Evolutionary conservation across 2,797 vertebrate genomes (phyloP).

Genomic region (Pipistrellus pipistrellus): DNA sequence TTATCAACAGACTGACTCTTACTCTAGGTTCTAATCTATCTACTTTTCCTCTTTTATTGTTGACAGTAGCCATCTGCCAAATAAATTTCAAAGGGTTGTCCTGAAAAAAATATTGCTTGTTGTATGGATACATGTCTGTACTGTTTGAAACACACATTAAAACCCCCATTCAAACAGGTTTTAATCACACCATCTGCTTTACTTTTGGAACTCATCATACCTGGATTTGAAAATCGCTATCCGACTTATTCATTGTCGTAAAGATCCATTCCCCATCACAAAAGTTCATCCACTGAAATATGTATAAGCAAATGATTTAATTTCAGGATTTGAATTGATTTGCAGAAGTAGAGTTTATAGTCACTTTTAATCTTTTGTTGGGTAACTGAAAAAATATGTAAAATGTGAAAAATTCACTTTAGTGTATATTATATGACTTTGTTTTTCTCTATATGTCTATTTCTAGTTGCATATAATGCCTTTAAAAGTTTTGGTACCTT

Average conservation of each 20-base stretch:
- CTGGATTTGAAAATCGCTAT: neutral
- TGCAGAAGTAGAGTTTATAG: neutral
- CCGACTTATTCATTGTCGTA: neutral
- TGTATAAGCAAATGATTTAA: neutral
- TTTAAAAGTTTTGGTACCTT: neutral
- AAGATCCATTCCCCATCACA: neutral
- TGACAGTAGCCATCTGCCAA: neutral
- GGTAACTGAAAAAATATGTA: neutral
- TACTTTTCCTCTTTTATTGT: neutral
- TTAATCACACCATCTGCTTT: neutral
- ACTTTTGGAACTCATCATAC: neutral
- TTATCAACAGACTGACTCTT: neutral
- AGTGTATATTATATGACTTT: neutral
- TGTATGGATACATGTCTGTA: neutral
- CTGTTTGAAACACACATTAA: neutral
- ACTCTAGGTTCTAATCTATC: neutral
- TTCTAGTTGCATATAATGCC: neutral
- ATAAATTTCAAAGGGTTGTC: neutral
- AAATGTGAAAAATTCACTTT: conserved; percentile 7
- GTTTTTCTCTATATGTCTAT: neutral
- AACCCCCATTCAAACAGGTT: neutral
- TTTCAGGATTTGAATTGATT: neutral
- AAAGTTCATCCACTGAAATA: neutral
- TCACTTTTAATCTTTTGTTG: neutral
- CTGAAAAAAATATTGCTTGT: neutral